These are phyloP conservation scores for Cheilosia variabilis DNA, from an alignment of 2,888 invertebrate genomes.

Conservation along the genomic window DNA sequence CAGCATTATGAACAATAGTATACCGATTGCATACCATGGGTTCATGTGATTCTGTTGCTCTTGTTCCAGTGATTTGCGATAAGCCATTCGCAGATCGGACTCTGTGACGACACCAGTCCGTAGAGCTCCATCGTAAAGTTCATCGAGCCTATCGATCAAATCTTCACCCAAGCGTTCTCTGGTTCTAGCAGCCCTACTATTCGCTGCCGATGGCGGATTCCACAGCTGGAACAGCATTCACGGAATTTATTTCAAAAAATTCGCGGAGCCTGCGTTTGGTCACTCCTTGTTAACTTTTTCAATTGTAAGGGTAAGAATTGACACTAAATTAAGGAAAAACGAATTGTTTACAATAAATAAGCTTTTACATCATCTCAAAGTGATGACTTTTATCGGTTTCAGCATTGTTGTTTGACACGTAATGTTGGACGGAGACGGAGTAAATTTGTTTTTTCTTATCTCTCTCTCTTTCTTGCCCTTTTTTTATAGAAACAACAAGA, in stretches of 20 bases:
- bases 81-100: slow-evolving; percentile 81
- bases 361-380: slow-evolving; percentile 67
- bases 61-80: slow-evolving; percentile 80
- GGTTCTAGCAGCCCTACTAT: slow-evolving; percentile 77
- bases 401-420: slow-evolving; percentile 54
- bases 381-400: slow-evolving; percentile 50
- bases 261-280: slow-evolving; percentile 16
- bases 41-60: slow-evolving; percentile 80
- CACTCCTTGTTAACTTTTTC: slow-evolving; percentile 40
- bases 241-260: slow-evolving; percentile 20
- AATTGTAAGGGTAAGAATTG: slow-evolving; percentile 31
- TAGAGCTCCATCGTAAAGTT: slow-evolving; percentile 80
- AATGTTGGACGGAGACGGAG: not conserved
- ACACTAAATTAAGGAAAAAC: slow-evolving; percentile 55
- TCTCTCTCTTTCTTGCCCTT: slow-evolving; percentile 27
- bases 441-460: slow-evolving; percentile 37
- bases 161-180: slow-evolving; percentile 79
- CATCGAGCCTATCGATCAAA: slow-evolving; percentile 79
- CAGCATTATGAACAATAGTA: slow-evolving; percentile 81
- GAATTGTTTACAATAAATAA: slow-evolving; percentile 62
- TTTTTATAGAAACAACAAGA: not conserved
- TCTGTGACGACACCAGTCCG: slow-evolving; percentile 81
- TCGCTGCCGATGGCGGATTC: slow-evolving; percentile 79
- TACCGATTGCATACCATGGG: slow-evolving; percentile 80
- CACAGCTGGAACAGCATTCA: slow-evolving; percentile 79